phyloP scores from a whole-genome alignment of 2,113 vertebrate genomes.

The Odontophorus gujanensis region DNA sequence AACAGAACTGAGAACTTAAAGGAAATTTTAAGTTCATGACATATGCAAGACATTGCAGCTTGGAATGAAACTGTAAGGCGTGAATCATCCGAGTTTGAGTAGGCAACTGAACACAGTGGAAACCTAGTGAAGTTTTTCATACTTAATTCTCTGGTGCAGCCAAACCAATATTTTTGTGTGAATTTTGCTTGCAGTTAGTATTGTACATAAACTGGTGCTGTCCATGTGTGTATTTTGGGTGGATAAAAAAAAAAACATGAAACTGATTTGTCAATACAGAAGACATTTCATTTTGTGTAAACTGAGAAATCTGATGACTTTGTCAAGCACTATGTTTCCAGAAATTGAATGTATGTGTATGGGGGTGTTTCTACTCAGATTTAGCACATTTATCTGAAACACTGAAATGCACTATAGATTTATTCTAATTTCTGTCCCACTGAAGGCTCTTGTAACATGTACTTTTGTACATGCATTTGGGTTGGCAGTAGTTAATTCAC shows the following conservation, averaged over 20 bases:
- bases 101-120: background rate
- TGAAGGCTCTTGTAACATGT: background rate
- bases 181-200: background rate
- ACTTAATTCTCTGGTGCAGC: background rate
- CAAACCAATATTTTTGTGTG: slow-evolving; percentile 3
- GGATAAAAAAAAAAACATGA: background rate
- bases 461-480: background rate
- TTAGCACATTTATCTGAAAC: background rate
- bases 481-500: background rate
- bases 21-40: background rate
- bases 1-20: background rate
- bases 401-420: background rate
- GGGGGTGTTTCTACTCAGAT: background rate
- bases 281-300: background rate
- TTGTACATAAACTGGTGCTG: background rate
- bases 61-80: background rate
- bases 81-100: background rate
- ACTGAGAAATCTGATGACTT: background rate
- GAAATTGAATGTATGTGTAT: background rate
- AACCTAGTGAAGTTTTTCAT: background rate
- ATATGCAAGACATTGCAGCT: background rate
- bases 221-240: background rate
- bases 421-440: background rate
- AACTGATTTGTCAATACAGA: background rate
- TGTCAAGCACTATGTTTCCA: background rate